Evolutionary conservation across 2,888 invertebrate species (phyloP), one percentile per base, ranked within the genome.

Genomic region (Epistrophe grossulariae): DNA sequence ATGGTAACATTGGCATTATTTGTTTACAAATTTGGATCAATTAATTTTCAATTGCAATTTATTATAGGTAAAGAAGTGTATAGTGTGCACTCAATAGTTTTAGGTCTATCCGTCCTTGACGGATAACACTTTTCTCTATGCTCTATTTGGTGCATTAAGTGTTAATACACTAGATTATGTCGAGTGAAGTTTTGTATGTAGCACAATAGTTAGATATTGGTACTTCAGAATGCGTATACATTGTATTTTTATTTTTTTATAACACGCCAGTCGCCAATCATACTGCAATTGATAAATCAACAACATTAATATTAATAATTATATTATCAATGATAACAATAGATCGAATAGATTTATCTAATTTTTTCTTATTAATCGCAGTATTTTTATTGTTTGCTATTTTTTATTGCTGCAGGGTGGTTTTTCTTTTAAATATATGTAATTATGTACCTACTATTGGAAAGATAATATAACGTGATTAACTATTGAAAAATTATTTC

Each of bases 271-370:
- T 48, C 40, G 70, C 40, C 55, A 55, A 70, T 40, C 38, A 40
- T 81, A 70, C 55, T 55, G 50, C 55, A 59, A 43, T 70, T 70
- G 82, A 82, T 82, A 82, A 79, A 50, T 59, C 55, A 57, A 40
- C 19, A 40, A 24, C 38, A 31, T 55, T 9, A 28, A 3, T 28
- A 17, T 50, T 13, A 13, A 45, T 35, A 6, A 35, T 35, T 35
- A 8, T 35, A 15, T 19, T 50, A 52, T 13, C 66, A 38, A 45
- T 17, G 31, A 72, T 72, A 57, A 45, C 17, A 72, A 57, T 62
- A 43, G 74, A 83, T 79, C 68, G 48, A 60, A 68, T 68, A 83
- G 87, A 87, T 87, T 83, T 87, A 79, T 87, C 83, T 87, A 76
- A 79, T 70, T 48, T 60, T 70, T 10, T 50, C n/a, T 19, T 19